These are phyloP conservation scores for Hydropotes inermis DNA, from an alignment of 2,113 vertebrate genomes.

Conservation along the genomic window DNA sequence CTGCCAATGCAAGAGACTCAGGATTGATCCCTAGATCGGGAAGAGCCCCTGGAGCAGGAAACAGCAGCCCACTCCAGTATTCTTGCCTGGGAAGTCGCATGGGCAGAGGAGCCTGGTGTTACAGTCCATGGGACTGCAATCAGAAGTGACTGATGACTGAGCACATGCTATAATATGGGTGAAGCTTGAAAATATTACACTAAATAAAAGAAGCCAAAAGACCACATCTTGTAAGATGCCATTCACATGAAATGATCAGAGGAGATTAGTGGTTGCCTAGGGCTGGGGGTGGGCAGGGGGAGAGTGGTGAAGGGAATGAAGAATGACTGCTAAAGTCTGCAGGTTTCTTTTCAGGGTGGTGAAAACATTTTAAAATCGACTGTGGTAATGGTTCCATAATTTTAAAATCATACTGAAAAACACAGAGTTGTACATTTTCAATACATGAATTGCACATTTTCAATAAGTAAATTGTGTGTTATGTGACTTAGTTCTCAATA, in stretches of 20 bases:
- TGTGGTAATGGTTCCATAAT: neutral
- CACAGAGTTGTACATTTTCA: neutral
- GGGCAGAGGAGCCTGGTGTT: neutral
- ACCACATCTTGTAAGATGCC: neutral
- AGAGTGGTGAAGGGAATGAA: neutral
- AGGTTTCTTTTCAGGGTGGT: neutral
- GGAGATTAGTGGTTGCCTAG: neutral
- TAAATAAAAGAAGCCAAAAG: neutral
- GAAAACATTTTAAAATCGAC: neutral
- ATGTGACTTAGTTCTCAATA: neutral
- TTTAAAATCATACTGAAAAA: neutral
- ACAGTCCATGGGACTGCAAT: neutral
- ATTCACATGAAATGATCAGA: neutral
- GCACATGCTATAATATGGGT: neutral
- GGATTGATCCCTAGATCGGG: neutral
- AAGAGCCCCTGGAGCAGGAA: neutral
- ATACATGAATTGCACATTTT: neutral
- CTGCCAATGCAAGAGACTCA: neutral
- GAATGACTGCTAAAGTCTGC: neutral
- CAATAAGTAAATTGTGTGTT: neutral
- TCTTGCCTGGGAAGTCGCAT: neutral
- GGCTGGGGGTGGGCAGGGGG: accelerated
- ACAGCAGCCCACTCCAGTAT: neutral
- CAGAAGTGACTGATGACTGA: neutral
- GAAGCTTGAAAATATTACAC: neutral